Percentiles rank a stretch among this genome's conserved stretches.
Evolutionary conservation across 53 echinoderm and acorn worm species (phyloP).

Genomic region (Holothuria scabra): DNA sequence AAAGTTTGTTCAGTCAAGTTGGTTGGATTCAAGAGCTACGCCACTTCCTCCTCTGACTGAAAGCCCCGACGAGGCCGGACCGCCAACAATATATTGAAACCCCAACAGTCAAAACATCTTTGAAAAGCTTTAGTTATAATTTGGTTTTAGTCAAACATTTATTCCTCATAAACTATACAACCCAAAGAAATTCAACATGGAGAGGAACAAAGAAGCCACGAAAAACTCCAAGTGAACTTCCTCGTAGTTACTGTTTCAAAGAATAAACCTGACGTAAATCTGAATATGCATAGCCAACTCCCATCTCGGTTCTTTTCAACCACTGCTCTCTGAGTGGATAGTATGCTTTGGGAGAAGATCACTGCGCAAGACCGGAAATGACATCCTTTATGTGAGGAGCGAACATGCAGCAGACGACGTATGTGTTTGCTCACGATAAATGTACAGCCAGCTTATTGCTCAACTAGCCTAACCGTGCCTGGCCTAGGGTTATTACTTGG

Average conservation of each 20-base stretch:
- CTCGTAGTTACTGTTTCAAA: slow-evolving; percentile 21
- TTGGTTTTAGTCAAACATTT: no score
- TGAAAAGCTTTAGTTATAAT: no score
- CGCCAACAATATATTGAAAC: no score
- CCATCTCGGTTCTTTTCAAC: slow-evolving; percentile 31
- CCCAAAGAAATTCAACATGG: no score
- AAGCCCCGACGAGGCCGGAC: no score
- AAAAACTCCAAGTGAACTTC: slow-evolving; percentile 39
- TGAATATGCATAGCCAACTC: slow-evolving; percentile 42
- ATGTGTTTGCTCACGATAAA: neutral
- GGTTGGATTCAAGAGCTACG: no score
- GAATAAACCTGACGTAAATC: slow-evolving; percentile 24
- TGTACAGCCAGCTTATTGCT: neutral
- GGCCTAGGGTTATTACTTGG: neutral
- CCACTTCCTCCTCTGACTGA: no score
- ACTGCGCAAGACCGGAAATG: slow-evolving; percentile 21
- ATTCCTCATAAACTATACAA: no score
- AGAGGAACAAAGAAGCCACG: slow-evolving; percentile 4
- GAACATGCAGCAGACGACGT: slow-evolving; percentile 45
- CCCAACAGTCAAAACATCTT: no score
- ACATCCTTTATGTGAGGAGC: no score
- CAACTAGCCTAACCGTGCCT: neutral
- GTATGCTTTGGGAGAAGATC: slow-evolving; percentile 2
- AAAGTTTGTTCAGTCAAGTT: no score
- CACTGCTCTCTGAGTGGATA: slow-evolving; percentile 26